A percentile compares a stretch with the other conserved stretches of the same genome.
These are phyloP conservation scores for Emydocephalus ijimae DNA, from an alignment of 2,113 vertebrate species.

Conservation along the genomic window DNA sequence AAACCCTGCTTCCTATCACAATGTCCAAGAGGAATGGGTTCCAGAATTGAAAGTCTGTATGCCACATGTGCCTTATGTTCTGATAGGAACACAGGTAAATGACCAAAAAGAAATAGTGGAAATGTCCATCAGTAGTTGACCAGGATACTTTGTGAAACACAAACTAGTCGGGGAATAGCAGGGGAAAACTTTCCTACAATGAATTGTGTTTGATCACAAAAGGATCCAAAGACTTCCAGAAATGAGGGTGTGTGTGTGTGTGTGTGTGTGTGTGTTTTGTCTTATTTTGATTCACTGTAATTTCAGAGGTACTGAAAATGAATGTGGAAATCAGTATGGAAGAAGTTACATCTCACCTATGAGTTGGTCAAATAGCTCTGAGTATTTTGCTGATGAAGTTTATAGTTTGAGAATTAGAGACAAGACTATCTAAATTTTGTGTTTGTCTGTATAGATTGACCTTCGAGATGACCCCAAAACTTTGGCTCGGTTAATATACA, in stretches of 20 bases:
- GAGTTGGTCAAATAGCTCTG: neutral
- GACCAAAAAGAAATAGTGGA: neutral
- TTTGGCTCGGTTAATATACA: slow-evolving; percentile 81
- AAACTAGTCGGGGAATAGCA: no score
- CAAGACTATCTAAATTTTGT: no score
- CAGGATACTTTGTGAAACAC: neutral
- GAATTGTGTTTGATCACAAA: neutral
- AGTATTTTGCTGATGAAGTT: neutral
- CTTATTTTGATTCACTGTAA: neutral
- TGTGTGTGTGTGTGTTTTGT: neutral
- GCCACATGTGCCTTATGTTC: slow-evolving; percentile 84
- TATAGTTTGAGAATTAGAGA: neutral
- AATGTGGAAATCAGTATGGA: neutral
- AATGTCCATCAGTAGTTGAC: neutral
- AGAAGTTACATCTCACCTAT: neutral
- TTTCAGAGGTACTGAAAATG: neutral
- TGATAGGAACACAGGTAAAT: slow-evolving; percentile 84
- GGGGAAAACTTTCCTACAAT: neutral
- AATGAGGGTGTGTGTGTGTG: neutral
- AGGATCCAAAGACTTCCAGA: neutral
- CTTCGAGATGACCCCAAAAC: slow-evolving; percentile 88
- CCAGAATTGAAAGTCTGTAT: slow-evolving; percentile 83
- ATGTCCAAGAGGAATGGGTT: slow-evolving; percentile 88
- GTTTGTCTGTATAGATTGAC: slow-evolving; percentile 74
- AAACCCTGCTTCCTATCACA: slow-evolving; percentile 86